Conservation (phyloP, 2,113 vertebrate species). For the Recurvirostra avosetta region DNA sequence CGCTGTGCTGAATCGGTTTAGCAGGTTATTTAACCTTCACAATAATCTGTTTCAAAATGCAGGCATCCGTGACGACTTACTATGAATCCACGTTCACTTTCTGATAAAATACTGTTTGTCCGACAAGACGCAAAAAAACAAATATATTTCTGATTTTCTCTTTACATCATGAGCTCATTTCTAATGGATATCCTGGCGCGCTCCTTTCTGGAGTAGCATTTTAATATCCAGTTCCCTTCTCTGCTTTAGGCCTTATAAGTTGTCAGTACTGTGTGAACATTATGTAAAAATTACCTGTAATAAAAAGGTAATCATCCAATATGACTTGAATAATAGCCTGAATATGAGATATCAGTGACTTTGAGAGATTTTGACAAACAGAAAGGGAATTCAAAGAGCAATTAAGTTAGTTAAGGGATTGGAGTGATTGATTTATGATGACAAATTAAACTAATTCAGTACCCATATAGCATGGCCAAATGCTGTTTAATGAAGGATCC, state of each 20-base stretch:
- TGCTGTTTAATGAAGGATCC: conserved; percentile 39
- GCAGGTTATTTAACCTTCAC: not conserved
- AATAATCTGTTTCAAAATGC: not conserved
- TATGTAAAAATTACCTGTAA: conserved; percentile 62
- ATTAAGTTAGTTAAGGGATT: conserved; percentile 35
- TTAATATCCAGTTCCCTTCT: not conserved
- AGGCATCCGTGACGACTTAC: not conserved
- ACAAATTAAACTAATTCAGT: conserved; percentile 62
- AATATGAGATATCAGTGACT: conserved; percentile 30
- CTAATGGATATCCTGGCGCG: not conserved
- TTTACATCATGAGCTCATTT: not conserved
- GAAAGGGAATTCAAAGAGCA: conserved; percentile 41
- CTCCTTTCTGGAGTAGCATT: not conserved
- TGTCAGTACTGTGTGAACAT: conserved; percentile 4
- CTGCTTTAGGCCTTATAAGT: conserved; percentile 4
- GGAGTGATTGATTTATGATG: conserved; percentile 58
- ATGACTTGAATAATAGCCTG: conserved; percentile 39
- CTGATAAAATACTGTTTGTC: not conserved
- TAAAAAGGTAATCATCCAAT: conserved; percentile 57
- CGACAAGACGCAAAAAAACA: not conserved
- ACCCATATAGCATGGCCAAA: conserved; percentile 39
- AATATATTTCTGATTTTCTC: not conserved
- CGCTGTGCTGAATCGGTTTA: not conserved
- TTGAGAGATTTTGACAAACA: conserved; percentile 55
- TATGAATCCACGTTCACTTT: not conserved